Evolutionary conservation across 2,797 vertebrate genomes (phyloP).

Genomic region (Prionace glauca): DNA sequence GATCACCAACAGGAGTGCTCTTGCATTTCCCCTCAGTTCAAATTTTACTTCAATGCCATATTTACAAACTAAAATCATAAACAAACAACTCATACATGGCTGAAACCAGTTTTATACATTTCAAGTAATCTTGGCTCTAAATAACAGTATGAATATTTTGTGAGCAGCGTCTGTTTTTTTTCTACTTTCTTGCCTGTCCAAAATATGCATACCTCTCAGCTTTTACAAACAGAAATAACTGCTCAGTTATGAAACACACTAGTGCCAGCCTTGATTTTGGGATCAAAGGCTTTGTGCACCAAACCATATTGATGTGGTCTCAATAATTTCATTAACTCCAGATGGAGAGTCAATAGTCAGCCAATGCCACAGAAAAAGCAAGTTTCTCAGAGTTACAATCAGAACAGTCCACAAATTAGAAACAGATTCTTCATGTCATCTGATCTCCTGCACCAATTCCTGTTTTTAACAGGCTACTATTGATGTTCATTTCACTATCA

Average conservation of each 20-base stretch:
- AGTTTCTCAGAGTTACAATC: constrained; percentile 63
- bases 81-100: background rate
- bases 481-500: constrained; percentile 52
- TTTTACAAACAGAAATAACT: constrained; percentile 57
- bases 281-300: constrained; percentile 80
- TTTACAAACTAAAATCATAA: constrained; percentile 4
- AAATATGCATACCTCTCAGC: constrained; percentile 33
- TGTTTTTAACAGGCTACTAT: constrained; percentile 50
- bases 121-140: background rate
- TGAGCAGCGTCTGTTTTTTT: background rate
- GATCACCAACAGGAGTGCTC: background rate
- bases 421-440: constrained; percentile 63
- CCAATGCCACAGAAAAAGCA: constrained; percentile 62
- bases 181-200: background rate
- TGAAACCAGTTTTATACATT: background rate
- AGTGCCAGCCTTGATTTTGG: constrained; percentile 66
- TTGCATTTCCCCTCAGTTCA: background rate
- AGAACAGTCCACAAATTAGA: constrained; percentile 73
- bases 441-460: constrained; percentile 64
- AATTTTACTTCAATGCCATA: background rate
- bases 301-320: constrained; percentile 83
- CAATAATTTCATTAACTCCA: constrained; percentile 82
- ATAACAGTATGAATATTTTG: background rate
- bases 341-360: constrained; percentile 68
- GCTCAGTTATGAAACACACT: constrained; percentile 61